Evolutionary conservation across 2,113 vertebrate genomes (phyloP).

Genomic region (Lucifuga dentata): DNA sequence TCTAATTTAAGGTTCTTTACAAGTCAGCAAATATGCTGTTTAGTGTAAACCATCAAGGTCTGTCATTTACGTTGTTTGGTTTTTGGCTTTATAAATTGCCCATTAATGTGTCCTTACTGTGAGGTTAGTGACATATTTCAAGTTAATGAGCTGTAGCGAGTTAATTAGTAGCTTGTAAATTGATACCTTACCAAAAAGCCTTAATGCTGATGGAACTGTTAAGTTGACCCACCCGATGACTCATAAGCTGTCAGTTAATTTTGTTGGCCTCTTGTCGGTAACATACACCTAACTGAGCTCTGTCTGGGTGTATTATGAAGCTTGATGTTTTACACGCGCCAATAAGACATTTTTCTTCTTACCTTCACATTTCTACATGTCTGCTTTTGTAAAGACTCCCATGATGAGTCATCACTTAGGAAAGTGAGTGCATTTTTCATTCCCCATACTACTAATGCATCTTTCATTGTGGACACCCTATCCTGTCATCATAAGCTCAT

Average conservation of each 20-base stretch:
- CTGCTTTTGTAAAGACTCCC: conserved; percentile 33
- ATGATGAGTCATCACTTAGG: conserved; percentile 37
- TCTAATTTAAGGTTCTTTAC: too few relatives aligned
- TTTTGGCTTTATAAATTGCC: not conserved
- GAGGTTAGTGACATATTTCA: not conserved
- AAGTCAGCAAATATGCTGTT: too few relatives aligned
- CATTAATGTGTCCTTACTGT: not conserved
- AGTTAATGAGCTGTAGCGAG: not conserved
- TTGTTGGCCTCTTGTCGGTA: not conserved
- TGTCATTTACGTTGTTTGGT: not conserved
- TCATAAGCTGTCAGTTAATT: conserved; percentile 25
- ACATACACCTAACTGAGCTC: not conserved
- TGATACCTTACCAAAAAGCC: not conserved
- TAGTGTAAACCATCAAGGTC: not conserved
- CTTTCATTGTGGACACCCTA: conserved; percentile 73
- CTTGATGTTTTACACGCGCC: not conserved
- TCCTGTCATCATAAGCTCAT: conserved; percentile 68
- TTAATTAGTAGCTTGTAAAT: conserved; percentile 8
- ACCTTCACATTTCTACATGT: not conserved
- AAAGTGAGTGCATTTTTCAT: conserved; percentile 55
- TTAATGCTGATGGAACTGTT: not conserved
- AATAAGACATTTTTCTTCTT: conserved; percentile 3
- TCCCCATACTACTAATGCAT: conserved; percentile 65
- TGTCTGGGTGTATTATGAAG: not conserved
- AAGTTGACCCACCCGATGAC: conserved; percentile 10